A percentile compares a stretch with the other conserved stretches of the same genome.
These are phyloP conservation scores for Tapirus terrestris DNA, from an alignment of 2,113 vertebrate genomes.

Conservation along the genomic window DNA sequence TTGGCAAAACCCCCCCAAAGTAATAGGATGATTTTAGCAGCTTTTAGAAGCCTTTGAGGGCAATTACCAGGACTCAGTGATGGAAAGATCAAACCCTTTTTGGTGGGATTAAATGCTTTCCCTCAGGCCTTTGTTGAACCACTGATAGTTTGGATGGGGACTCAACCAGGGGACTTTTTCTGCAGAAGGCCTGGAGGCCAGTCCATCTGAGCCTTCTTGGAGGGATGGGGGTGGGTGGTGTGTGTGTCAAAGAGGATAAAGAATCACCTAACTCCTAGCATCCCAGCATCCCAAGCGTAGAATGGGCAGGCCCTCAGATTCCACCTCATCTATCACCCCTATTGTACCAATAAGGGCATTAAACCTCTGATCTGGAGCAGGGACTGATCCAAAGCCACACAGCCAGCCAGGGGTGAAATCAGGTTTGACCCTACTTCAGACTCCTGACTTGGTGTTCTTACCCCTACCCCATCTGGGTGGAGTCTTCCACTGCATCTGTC, in stretches of 20 bases:
- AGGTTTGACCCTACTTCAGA: neutral
- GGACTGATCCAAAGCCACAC: neutral
- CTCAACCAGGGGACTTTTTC: neutral
- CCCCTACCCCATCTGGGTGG: neutral
- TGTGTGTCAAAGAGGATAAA: neutral
- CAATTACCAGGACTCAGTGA: conserved; percentile 71
- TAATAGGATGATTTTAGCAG: conserved; percentile 71
- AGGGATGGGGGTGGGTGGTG: neutral
- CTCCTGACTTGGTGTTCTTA: neutral
- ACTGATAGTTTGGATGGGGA: neutral
- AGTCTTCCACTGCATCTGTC: neutral
- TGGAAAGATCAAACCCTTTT: conserved; percentile 70
- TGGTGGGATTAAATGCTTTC: conserved; percentile 72
- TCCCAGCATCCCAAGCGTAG: neutral
- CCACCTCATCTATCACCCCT: neutral
- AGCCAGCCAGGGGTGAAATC: neutral
- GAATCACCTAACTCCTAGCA: neutral
- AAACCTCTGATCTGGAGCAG: neutral
- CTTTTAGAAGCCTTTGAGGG: conserved; percentile 70
- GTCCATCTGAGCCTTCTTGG: neutral
- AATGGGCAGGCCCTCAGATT: neutral
- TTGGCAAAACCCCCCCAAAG: conserved; percentile 58
- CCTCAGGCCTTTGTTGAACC: conserved; percentile 65
- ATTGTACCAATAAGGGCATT: neutral
- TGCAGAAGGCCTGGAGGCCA: neutral